Evolutionary conservation across 2,888 invertebrate species (phyloP).

Genomic region (Dascillus cervinus): DNA sequence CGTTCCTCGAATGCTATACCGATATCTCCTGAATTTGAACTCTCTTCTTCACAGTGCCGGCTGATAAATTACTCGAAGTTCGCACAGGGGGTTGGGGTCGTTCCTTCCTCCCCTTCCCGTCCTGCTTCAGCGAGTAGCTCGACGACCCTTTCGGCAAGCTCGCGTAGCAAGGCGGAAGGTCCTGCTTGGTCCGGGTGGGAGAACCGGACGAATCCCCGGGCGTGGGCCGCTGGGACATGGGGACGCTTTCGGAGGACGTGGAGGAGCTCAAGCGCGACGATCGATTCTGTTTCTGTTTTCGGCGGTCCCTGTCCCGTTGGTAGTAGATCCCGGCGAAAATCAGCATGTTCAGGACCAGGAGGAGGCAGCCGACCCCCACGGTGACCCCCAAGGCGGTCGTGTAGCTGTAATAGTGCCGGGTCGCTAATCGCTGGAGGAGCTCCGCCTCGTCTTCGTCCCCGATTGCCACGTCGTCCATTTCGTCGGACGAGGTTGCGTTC

Average conservation of each 20-base stretch:
- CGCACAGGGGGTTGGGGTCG: constrained; percentile 39
- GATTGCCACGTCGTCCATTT: constrained; percentile 26
- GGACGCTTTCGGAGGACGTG: constrained; percentile 38
- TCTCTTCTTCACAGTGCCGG: constrained; percentile 62
- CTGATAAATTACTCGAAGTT: constrained; percentile 40
- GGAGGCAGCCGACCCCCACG: constrained; percentile 65
- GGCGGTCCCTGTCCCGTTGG: constrained; percentile 54
- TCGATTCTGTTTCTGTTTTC: constrained; percentile 29
- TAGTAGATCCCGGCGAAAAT: constrained; percentile 73
- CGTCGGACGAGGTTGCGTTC: constrained; percentile 25
- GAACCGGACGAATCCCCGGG: constrained; percentile 37
- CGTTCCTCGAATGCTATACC: constrained; percentile 50
- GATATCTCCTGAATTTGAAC: constrained; percentile 77
- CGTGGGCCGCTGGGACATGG: constrained; percentile 39
- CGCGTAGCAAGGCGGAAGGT: constrained; percentile 48
- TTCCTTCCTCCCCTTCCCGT: constrained; percentile 28
- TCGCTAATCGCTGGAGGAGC: constrained; percentile 46
- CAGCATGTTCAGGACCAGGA: constrained; percentile 62
- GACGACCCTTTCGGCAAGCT: constrained; percentile 41
- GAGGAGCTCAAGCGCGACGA: constrained; percentile 32
- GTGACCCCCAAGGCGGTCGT: constrained; percentile 72
- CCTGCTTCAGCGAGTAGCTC: constrained; percentile 31
- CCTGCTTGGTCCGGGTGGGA: constrained; percentile 35
- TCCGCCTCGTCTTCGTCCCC: constrained; percentile 46
- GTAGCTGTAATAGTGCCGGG: constrained; percentile 57